These are phyloP conservation scores for Ectemnius lituratus DNA, from an alignment of 2,888 invertebrate species.

Conservation along the genomic window DNA sequence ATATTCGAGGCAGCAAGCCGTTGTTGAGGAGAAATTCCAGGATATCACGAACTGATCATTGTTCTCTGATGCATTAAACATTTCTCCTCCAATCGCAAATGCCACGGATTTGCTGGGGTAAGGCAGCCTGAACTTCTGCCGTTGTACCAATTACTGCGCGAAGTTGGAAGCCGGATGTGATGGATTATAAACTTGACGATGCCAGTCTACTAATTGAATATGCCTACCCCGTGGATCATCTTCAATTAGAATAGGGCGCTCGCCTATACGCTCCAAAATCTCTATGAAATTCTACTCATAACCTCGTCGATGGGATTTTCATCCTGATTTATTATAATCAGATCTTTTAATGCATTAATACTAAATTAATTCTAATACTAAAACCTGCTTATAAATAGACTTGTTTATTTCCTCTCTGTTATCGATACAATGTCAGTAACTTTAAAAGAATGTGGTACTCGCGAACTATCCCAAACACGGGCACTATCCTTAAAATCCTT, in stretches of 20 bases:
- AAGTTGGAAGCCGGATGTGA: background rate
- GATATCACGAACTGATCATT: constrained; percentile 6
- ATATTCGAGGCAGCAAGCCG: background rate
- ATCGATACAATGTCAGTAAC: too few species aligned
- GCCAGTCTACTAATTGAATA: constrained; percentile 3
- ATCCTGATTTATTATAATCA: too few species aligned
- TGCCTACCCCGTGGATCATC: background rate
- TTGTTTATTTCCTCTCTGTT: too few species aligned
- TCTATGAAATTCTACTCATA: background rate
- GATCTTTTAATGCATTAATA: too few species aligned
- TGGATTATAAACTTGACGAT: background rate
- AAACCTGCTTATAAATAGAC: too few species aligned
- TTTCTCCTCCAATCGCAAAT: background rate
- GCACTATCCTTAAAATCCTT: too few species aligned
- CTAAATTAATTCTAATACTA: too few species aligned
- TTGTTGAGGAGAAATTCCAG: background rate
- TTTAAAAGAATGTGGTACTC: too few species aligned
- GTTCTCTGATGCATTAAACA: constrained; percentile 8
- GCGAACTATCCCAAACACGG: too few species aligned
- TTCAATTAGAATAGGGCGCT: background rate
- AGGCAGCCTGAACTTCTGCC: background rate
- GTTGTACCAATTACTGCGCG: background rate
- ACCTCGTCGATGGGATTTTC: too few species aligned
- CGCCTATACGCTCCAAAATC: background rate
- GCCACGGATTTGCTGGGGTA: constrained; percentile 5